These are phyloP conservation scores for Prunella fulvescens DNA, from an alignment of 2,113 vertebrate genomes.

Conservation along the genomic window DNA sequence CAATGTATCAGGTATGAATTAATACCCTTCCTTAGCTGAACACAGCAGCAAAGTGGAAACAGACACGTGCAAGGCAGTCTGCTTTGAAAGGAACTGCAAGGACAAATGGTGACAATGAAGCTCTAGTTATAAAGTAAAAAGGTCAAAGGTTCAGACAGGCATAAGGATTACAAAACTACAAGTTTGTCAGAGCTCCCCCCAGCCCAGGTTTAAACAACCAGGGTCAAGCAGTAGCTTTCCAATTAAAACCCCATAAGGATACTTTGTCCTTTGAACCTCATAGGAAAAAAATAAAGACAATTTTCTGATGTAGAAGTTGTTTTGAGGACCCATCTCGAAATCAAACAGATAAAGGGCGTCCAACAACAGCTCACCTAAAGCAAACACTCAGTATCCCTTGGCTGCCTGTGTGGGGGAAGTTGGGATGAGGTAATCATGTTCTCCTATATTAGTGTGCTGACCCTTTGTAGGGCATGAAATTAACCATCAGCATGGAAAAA, in stretches of 20 bases:
- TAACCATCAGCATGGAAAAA: constrained; percentile 72
- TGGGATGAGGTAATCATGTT: constrained; percentile 62
- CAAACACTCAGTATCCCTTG: background rate
- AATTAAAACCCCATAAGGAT: constrained; percentile 36
- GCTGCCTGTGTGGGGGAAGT: constrained; percentile 8
- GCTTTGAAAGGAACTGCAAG: constrained; percentile 72
- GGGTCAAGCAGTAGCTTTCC: constrained; percentile 71
- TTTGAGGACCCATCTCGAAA: constrained; percentile 59
- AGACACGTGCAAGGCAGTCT: constrained; percentile 65
- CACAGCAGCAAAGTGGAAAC: constrained; percentile 80
- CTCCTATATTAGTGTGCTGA: constrained; percentile 69
- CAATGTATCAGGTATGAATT: constrained; percentile 78
- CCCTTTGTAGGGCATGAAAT: constrained; percentile 76
- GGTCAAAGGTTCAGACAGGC: constrained; percentile 79
- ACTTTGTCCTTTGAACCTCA: constrained; percentile 60
- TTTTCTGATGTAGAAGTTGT: constrained; percentile 47
- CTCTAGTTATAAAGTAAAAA: constrained; percentile 63
- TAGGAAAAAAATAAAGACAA: background rate
- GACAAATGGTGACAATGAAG: constrained; percentile 69
- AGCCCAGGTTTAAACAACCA: constrained; percentile 65
- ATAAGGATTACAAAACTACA: constrained; percentile 75
- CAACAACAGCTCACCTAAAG: constrained; percentile 51
- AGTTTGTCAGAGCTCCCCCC: constrained; percentile 62
- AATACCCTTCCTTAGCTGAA: constrained; percentile 77
- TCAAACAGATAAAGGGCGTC: constrained; percentile 39